Evolutionary conservation across 2,113 vertebrate genomes (phyloP).

Genomic region (Microtus ochrogaster): DNA sequence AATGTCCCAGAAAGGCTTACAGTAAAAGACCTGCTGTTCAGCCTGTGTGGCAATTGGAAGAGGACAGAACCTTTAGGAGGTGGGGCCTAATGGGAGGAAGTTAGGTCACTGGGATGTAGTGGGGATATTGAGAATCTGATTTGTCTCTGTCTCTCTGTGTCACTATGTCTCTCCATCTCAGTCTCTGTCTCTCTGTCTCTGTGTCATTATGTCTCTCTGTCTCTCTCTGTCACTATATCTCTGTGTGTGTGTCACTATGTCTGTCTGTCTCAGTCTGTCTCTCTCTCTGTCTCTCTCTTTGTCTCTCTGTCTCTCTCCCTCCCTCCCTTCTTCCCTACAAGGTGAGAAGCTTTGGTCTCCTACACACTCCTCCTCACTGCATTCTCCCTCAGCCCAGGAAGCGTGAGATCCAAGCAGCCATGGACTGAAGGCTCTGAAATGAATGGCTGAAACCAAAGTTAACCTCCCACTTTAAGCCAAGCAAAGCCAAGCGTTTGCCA

Average conservation of each 20-base stretch:
- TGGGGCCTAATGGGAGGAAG: neutral
- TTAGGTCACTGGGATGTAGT: neutral
- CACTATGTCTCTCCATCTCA: neutral
- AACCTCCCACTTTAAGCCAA: neutral
- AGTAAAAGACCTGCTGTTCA: neutral
- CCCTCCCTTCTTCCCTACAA: neutral
- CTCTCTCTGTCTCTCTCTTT: neutral
- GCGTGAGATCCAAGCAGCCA: neutral
- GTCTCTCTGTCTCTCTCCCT: rapidly evolving
- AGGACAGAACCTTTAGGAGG: neutral
- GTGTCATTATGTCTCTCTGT: neutral
- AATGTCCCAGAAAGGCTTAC: neutral
- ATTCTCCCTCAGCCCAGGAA: neutral
- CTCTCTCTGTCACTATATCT: neutral
- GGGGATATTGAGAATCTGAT: neutral
- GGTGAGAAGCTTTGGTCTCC: no score
- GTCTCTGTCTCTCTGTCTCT: neutral
- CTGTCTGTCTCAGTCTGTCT: neutral
- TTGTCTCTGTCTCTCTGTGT: neutral
- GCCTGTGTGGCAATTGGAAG: neutral
- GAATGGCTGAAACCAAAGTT: neutral
- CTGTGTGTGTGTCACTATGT: neutral
- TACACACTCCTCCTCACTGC: neutral
- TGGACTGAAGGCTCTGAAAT: neutral
- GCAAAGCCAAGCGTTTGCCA: neutral